Evolutionary conservation across 2,113 vertebrate species (phyloP).

Genomic region (Grantiella picta): DNA sequence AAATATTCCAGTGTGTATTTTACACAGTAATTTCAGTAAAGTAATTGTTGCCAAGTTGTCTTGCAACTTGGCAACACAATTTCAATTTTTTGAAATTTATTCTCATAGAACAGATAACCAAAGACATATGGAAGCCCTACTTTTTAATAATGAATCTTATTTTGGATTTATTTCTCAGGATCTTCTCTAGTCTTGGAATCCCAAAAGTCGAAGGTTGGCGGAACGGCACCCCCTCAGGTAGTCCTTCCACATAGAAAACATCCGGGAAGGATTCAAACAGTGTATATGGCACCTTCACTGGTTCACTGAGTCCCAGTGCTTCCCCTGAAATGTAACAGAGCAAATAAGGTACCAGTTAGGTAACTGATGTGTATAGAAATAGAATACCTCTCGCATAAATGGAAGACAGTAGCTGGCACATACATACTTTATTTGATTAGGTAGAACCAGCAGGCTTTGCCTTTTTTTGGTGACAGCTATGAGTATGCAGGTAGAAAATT

Average conservation of each 20-base stretch:
- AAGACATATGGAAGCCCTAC: conserved; percentile 26
- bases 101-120: neutral
- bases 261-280: conserved; percentile 77
- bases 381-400: neutral
- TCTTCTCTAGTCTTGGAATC: conserved; percentile 82
- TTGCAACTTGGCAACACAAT: neutral
- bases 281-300: conserved; percentile 75
- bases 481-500: neutral
- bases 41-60: no score
- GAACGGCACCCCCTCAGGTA: conserved; percentile 79
- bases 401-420: neutral
- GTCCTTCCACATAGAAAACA: conserved; percentile 75
- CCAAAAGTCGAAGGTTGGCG: conserved; percentile 79
- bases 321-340: conserved; percentile 66
- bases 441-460: neutral
- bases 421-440: neutral
- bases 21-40: neutral
- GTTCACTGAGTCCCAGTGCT: conserved; percentile 70
- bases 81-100: neutral
- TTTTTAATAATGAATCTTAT: conserved; percentile 82
- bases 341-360: neutral
- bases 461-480: neutral
- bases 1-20: neutral
- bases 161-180: conserved; percentile 76
- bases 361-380: neutral